These are phyloP conservation scores for Cyrtodaria siliqua DNA, from an alignment of 2,888 invertebrate species.

Conservation along the genomic window DNA sequence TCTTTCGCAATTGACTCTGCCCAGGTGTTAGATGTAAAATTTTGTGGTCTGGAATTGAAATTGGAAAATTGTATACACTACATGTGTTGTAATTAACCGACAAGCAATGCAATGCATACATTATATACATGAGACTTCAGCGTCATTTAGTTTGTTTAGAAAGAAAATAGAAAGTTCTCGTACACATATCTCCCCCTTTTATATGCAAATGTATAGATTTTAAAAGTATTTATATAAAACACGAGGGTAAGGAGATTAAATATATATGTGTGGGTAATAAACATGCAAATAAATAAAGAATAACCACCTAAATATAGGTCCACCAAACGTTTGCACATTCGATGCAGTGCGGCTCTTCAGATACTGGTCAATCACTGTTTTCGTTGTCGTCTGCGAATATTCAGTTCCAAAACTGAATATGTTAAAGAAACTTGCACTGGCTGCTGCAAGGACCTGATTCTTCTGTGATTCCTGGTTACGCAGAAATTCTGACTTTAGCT, in stretches of 20 bases:
- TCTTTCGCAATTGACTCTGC: slow-evolving; percentile 64
- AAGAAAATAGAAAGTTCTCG: no score
- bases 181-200: no score
- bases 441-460: slow-evolving; percentile 62
- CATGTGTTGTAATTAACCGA: no score
- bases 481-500: slow-evolving; percentile 55
- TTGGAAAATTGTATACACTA: neutral
- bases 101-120: no score
- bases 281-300: no score
- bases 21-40: slow-evolving; percentile 74
- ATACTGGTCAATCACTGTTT: slow-evolving; percentile 60
- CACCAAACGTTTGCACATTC: slow-evolving; percentile 65
- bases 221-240: no score
- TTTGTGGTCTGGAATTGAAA: slow-evolving; percentile 59
- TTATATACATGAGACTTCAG: no score
- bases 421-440: slow-evolving; percentile 73
- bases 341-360: slow-evolving; percentile 63
- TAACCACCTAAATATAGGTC: slow-evolving; percentile 63
- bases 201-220: no score
- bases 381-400: slow-evolving; percentile 46
- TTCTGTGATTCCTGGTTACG: slow-evolving; percentile 49
- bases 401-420: slow-evolving; percentile 52
- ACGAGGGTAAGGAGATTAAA: no score
- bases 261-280: no score
- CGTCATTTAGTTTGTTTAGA: no score